phyloP scores from a whole-genome alignment of 2,888 invertebrate species.

The Dromius quadrimaculatus region DNA sequence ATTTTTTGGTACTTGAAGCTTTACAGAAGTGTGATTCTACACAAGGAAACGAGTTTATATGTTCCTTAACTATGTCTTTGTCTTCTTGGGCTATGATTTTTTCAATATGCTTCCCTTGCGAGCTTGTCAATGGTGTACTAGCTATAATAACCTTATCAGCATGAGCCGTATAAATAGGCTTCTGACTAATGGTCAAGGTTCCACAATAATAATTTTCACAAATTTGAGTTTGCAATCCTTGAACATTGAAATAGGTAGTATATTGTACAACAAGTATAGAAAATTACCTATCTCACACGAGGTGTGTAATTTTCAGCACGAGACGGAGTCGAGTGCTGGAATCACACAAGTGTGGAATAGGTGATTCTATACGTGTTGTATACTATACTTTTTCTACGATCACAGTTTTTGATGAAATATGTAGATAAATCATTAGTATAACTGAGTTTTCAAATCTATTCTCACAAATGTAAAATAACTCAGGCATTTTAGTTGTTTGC shows the following conservation, averaged over 20 bases:
- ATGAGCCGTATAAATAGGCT: not conserved
- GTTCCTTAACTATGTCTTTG: not conserved
- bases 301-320: no score
- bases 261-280: no score
- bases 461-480: no score
- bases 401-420: no score
- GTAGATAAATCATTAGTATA: no score
- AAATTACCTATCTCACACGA: no score
- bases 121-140: not conserved
- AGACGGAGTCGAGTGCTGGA: no score
- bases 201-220: not conserved
- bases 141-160: not conserved
- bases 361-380: no score
- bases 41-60: conserved; percentile 7
- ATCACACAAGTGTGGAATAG: no score
- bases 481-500: no score
- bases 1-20: not conserved
- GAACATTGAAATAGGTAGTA: not conserved
- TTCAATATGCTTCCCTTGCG: not conserved
- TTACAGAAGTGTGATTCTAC: not conserved
- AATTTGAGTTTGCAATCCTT: not conserved
- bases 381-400: no score
- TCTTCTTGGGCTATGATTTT: not conserved
- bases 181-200: not conserved
- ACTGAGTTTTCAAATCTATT: no score